Base-by-base conservation (phyloP, 2,888 invertebrate species). In the Chrysolina oricalcia region DNA sequence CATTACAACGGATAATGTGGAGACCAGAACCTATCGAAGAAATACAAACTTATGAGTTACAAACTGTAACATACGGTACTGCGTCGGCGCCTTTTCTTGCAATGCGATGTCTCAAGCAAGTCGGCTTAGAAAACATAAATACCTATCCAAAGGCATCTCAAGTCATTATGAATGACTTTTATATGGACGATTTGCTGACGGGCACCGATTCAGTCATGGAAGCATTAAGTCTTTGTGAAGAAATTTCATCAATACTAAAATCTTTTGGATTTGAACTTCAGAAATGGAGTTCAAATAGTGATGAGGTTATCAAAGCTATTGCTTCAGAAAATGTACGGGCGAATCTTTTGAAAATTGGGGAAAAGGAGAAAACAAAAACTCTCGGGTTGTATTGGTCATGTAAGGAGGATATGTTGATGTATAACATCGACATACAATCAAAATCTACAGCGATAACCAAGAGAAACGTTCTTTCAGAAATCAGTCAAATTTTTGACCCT, bases 41-140 rank as follows among this genome's bases (percentile, higher is more conserved):
- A 21, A 15, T 67, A 21, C 41, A 19, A 19, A 43, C 40, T 35
- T 75, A 72, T 68, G 40, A 62, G 13, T 62, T 77, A 17, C 62
- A 77, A 4, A 78, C 78, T 0, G 70, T 73, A 4, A 76, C 70
- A 23, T 76, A 73, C 27, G 76, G 76, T 17, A 76, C 75, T 11
- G 59, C 69, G 1, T 15, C 46, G 1, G 73, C 76, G n/a, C 41
- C 76, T 10, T 78, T 62, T 70, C 56, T 76, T 43, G 77, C 75
- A 19, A 74, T 73, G 11, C 68, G 73, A 6, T 50, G 53, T 66
- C 53, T 77, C 13, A 63, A 73, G 5, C 70, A 74, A 66, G 40
- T 73, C 62, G 72, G 46, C 0, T 21, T 17, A 21, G 75, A 74
- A 8, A 59, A 69, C 53, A 9, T 53, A 17, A 10, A 68, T 10